Evolutionary conservation across 2,888 invertebrate species (phyloP).

Genomic region (Drosophila birchii): DNA sequence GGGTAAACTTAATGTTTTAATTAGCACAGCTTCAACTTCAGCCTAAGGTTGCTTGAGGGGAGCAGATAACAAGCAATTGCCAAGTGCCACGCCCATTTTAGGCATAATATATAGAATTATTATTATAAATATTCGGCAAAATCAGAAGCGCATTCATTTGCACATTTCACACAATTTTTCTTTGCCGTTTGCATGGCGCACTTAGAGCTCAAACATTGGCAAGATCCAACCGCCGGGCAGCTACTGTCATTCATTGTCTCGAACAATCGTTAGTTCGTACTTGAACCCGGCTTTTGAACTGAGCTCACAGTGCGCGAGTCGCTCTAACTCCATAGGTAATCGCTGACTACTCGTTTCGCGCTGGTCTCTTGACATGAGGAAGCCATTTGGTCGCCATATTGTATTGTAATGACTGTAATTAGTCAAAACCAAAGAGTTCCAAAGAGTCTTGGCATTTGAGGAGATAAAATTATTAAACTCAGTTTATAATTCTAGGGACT

Average conservation of each 20-base stretch:
- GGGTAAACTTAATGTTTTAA: constrained; percentile 73
- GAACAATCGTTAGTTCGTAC: constrained; percentile 63
- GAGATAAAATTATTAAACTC: not conserved
- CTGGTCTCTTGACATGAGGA: constrained; percentile 44
- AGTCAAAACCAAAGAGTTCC: constrained; percentile 27
- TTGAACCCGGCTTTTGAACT: constrained; percentile 64
- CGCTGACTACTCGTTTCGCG: constrained; percentile 54
- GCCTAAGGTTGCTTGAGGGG: constrained; percentile 25
- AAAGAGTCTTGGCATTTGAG: not conserved
- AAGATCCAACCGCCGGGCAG: constrained; percentile 4
- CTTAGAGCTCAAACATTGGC: constrained; percentile 26
- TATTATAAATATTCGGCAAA: constrained; percentile 30
- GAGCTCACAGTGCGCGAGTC: constrained; percentile 27
- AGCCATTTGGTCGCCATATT: constrained; percentile 48
- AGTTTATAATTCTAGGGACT: not conserved
- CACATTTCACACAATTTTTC: constrained; percentile 33
- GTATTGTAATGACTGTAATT: constrained; percentile 52
- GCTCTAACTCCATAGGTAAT: constrained; percentile 57
- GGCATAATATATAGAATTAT: constrained; percentile 37
- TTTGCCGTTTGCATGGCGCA: constrained; percentile 19
- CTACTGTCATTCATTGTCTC: constrained; percentile 43
- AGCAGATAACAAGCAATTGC: constrained; percentile 1
- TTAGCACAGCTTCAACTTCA: constrained; percentile 55
- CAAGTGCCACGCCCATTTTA: constrained; percentile 27
- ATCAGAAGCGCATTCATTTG: constrained; percentile 43